phyloP scores from a whole-genome alignment of 1,140 invertebrate species.

The Neoseiulus cucumeris region DNA sequence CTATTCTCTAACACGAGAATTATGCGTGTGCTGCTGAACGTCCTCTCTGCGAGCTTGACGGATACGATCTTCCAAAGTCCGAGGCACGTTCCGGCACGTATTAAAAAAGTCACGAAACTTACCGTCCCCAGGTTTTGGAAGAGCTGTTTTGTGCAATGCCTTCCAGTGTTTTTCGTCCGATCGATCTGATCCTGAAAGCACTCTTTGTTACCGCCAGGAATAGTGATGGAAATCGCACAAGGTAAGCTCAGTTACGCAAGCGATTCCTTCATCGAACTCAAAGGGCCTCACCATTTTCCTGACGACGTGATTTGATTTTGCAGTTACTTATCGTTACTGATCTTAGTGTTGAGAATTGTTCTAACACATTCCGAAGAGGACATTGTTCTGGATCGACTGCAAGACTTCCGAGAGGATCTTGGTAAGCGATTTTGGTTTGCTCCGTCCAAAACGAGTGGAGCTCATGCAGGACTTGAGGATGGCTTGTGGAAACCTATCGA shows the following conservation, averaged over 20 bases:
- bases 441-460: too few species aligned
- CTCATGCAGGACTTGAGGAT: too few species aligned
- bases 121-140: neutral
- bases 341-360: neutral
- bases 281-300: too few species aligned
- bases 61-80: too few species aligned
- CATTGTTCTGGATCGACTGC: neutral
- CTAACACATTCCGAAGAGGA: neutral
- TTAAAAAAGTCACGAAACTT: neutral
- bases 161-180: neutral
- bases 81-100: neutral
- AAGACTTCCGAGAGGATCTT: slow-evolving; percentile 1
- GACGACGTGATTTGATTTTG: too few species aligned
- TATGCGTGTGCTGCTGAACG: too few species aligned
- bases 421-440: neutral
- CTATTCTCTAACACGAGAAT: too few species aligned
- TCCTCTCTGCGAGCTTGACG: too few species aligned
- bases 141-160: slow-evolving; percentile 3
- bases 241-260: neutral
- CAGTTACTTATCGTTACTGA: neutral
- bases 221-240: neutral
- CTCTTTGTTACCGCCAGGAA: neutral
- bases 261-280: too few species aligned
- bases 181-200: neutral
- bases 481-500: too few species aligned